phyloP scores from a whole-genome alignment of 2,797 vertebrate genomes.

The Smutsia gigantea region DNA sequence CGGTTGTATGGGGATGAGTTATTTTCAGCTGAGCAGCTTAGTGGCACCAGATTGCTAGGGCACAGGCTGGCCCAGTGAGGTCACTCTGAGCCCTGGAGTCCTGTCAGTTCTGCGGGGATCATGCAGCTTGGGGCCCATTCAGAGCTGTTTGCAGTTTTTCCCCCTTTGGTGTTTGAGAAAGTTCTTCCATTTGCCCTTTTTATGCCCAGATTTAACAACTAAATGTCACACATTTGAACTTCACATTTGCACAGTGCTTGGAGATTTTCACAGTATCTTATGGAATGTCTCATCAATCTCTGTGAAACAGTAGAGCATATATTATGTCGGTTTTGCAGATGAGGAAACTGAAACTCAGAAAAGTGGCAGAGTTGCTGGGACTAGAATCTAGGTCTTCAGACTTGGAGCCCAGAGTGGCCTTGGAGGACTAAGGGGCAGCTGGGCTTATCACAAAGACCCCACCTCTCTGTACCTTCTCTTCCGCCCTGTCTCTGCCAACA shows the following conservation, averaged over 20 bases:
- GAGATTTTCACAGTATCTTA: neutral
- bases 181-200: neutral
- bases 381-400: neutral
- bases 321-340: neutral
- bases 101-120: neutral
- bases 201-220: neutral
- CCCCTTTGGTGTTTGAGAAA: neutral
- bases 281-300: neutral
- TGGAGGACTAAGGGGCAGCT: neutral
- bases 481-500: neutral
- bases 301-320: neutral
- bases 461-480: neutral
- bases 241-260: neutral
- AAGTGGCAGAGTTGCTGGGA: neutral
- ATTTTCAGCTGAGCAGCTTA: neutral
- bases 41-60: neutral
- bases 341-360: neutral
- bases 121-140: neutral
- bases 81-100: neutral
- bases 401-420: neutral
- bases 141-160: neutral
- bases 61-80: fast-evolving
- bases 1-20: neutral
- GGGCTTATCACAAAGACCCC: neutral
- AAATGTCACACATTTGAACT: neutral